phyloP scores from a whole-genome alignment of 2,888 invertebrate species.

The Cremastobaeus sp. region DNA sequence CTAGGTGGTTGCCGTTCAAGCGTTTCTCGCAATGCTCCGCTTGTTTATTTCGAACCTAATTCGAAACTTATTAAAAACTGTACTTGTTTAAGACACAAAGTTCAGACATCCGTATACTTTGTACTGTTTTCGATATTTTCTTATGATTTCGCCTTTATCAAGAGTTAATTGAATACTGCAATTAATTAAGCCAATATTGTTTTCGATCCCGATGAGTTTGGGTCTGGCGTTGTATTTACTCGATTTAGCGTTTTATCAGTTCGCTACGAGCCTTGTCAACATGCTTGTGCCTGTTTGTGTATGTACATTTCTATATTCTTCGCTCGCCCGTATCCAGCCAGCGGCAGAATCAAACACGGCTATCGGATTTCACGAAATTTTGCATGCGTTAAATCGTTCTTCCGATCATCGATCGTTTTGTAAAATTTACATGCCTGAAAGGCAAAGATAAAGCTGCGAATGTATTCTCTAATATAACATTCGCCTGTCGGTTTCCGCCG shows the following conservation, averaged over 20 bases:
- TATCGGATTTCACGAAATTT: constrained; percentile 51
- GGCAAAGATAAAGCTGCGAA: constrained; percentile 36
- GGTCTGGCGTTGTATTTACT: constrained; percentile 7
- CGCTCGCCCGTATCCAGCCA: constrained; percentile 36
- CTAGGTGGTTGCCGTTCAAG: too few relatives aligned
- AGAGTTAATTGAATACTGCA: too few relatives aligned
- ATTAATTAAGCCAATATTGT: constrained; percentile 18
- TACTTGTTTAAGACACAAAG: too few relatives aligned
- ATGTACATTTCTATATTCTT: constrained; percentile 36
- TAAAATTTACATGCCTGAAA: constrained; percentile 41
- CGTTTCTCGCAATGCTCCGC: too few relatives aligned
- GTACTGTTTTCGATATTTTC: too few relatives aligned
- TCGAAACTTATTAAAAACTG: too few relatives aligned
- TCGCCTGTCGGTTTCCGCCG: not conserved
- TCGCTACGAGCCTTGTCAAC: constrained; percentile 29
- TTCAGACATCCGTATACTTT: too few relatives aligned
- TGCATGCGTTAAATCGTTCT: constrained; percentile 54
- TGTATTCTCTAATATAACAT: constrained; percentile 27
- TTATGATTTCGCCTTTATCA: too few relatives aligned
- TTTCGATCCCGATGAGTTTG: constrained; percentile 5
- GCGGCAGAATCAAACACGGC: constrained; percentile 45
- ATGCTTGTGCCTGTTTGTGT: constrained; percentile 23
- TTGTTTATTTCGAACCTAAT: too few relatives aligned
- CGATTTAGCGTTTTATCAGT: constrained; percentile 26
- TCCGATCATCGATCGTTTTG: constrained; percentile 43